phyloP scores from a whole-genome alignment of 2,888 invertebrate genomes.

The Eurytoma adleriae region DNA sequence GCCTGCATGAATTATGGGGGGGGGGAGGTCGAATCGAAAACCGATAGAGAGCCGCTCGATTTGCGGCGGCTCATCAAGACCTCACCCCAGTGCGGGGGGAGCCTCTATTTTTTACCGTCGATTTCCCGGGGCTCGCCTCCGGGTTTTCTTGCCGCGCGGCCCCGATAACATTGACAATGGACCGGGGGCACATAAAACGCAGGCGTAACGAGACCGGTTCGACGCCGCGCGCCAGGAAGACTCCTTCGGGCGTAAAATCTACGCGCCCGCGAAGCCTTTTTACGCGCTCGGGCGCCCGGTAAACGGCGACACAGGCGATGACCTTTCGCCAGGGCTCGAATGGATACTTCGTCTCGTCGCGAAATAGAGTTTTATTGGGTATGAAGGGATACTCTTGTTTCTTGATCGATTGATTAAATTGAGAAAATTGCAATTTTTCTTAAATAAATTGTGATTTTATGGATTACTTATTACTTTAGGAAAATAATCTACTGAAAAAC shows the following conservation, averaged over 20 bases:
- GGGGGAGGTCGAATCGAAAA: constrained; percentile 22
- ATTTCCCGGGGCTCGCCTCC: constrained; percentile 26
- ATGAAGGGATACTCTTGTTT: too few species aligned
- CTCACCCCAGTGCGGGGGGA: background rate
- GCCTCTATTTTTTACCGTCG: constrained; percentile 24
- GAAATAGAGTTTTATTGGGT: too few species aligned
- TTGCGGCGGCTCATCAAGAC: background rate
- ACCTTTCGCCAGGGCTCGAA: too few species aligned
- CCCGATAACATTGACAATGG: constrained; percentile 45
- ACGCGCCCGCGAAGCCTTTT: constrained; percentile 21
- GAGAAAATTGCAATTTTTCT: too few species aligned
- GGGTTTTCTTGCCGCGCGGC: background rate
- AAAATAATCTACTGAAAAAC: too few species aligned
- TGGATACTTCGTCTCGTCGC: too few species aligned
- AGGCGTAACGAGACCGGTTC: constrained; percentile 21
- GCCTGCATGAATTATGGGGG: constrained; percentile 28
- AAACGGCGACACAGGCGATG: too few species aligned
- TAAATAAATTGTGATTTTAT: too few species aligned
- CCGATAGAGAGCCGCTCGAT: constrained; percentile 12
- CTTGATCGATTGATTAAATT: too few species aligned
- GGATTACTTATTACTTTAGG: too few species aligned
- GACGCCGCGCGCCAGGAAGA: background rate
- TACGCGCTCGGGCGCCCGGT: background rate
- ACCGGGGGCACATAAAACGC: constrained; percentile 31
- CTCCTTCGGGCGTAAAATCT: constrained; percentile 27